Base-by-base conservation (phyloP, 2,888 invertebrate species). In the Tethea ocularis region DNA sequence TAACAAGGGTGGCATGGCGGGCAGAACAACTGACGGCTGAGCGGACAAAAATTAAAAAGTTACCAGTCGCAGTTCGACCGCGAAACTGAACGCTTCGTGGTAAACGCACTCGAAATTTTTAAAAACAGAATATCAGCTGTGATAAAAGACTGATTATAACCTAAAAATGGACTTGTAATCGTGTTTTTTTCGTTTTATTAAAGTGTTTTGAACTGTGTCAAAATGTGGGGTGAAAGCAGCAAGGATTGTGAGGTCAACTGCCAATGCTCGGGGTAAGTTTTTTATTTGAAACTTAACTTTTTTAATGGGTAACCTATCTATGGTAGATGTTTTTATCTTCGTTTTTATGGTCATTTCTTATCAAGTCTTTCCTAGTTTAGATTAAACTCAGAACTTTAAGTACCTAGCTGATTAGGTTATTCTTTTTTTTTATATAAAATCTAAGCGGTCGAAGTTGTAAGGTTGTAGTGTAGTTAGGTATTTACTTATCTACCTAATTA, bases 161-260 rank as follows among this genome's bases (percentile, higher is more conserved):
- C 69, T 68, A 70, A 82, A 74, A 75, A 86, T 86, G 87, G 80
- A 82, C 84, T 81, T 80, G 82, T 86, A 79, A 80, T 66, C 67
- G 65, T 69, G 76, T 80, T 76, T 63, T 67, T 46, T 20, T 17
- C 20, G 52, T 57, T 58, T 33, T 53, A 23, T 57, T 2, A 26
- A 61, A 53, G 72, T 71, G 46, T 68, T 63, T 67, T 63, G 60
- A 69, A 69, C 68, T 52, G 69, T 71, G 67, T 61, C 67, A 89
- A 83, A 80, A 92, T 92, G 92, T 92, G 88, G 89, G 90, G 88
- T 22, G 89, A 84, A 63, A 87, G 78, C 77, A 89, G 89, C 67
- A 80, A 87, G 61, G 80, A 83, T 54, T 92, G 92, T 74, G 92
- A 92, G 63, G 75, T 67, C 1, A 87, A 91, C 78, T 92, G 92